Percentiles rank a stretch among this genome's conserved stretches.
phyloP scores from a whole-genome alignment of 2,888 invertebrate genomes.

The Lacanobia oleracea region DNA sequence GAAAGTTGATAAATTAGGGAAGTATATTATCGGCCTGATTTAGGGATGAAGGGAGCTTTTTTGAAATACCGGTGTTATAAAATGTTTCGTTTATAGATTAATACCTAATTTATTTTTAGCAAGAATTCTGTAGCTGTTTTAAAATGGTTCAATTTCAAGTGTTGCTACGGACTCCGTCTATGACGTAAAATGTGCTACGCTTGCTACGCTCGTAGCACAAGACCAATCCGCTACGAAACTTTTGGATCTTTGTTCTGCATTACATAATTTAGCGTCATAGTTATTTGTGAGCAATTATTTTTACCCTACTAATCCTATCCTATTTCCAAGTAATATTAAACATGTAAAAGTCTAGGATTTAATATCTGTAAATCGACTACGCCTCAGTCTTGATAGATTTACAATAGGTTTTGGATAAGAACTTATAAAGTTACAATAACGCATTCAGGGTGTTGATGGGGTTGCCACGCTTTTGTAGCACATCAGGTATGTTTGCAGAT shows the following conservation, averaged over 20 bases:
- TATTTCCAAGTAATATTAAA: too few species aligned
- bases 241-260: not conserved
- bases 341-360: too few species aligned
- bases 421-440: too few species aligned
- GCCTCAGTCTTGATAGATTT: too few species aligned
- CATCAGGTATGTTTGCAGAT: too few species aligned
- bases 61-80: conserved; percentile 10
- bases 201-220: conserved; percentile 12
- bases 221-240: not conserved
- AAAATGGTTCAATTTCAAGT: not conserved
- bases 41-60: conserved; percentile 12
- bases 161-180: not conserved
- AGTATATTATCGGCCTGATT: conserved; percentile 39
- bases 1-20: conserved; percentile 48
- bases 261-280: too few species aligned
- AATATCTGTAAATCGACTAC: too few species aligned
- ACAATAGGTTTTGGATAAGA: too few species aligned
- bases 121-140: not conserved
- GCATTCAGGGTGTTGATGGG: too few species aligned
- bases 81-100: conserved; percentile 16
- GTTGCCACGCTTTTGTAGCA: too few species aligned
- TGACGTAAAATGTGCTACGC: not conserved
- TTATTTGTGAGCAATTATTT: not conserved
- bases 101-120: not conserved
- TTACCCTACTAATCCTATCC: too few species aligned